phyloP scores from a whole-genome alignment of 2,113 vertebrate genomes.

The Calidris pugnax region DNA sequence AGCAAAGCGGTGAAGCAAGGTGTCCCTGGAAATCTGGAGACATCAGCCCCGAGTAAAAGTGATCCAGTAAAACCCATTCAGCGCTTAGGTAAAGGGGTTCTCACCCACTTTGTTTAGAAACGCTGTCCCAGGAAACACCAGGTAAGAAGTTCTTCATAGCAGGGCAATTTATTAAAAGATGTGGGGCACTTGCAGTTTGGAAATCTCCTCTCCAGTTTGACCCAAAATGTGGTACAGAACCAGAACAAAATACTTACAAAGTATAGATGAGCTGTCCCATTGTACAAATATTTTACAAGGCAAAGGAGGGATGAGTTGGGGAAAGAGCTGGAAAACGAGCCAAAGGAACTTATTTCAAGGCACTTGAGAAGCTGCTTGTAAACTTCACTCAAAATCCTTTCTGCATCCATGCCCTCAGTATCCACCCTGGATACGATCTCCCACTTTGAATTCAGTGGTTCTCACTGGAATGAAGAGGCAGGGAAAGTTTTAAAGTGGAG shows the following conservation, averaged over 20 bases:
- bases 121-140: background rate
- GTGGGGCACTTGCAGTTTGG: background rate
- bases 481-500: background rate
- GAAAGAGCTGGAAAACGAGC: background rate
- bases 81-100: background rate
- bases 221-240: background rate
- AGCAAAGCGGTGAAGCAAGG: background rate
- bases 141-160: background rate
- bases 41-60: background rate
- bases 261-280: background rate
- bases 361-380: background rate
- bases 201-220: background rate
- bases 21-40: background rate
- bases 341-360: background rate
- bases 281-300: background rate
- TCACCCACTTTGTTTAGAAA: background rate
- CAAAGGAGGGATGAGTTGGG: background rate
- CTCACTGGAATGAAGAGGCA: background rate
- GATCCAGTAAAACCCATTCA: too few relatives aligned
- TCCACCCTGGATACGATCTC: background rate
- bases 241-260: background rate
- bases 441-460: background rate
- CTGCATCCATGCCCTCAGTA: background rate
- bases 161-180: background rate
- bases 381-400: background rate